Evolutionary conservation across 2,797 vertebrate genomes (phyloP).

Genomic region (Tympanoctomys barrerae): DNA sequence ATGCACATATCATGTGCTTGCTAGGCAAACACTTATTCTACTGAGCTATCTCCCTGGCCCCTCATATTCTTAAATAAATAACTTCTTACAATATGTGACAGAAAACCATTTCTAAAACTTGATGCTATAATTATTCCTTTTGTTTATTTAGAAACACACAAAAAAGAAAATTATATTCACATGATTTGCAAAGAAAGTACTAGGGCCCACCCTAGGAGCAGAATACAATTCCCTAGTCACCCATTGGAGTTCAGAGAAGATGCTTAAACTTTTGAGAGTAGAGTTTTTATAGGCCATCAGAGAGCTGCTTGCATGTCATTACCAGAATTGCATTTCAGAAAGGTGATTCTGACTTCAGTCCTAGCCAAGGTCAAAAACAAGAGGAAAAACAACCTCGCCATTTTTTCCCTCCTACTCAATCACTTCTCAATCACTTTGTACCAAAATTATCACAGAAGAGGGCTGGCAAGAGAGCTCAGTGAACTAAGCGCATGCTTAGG

Average conservation of each 20-base stretch:
- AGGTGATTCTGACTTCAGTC: neutral
- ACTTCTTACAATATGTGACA: neutral
- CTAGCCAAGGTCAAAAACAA: constrained; percentile 18
- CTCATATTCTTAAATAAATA: neutral
- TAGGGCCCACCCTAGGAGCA: neutral
- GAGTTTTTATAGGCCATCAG: neutral
- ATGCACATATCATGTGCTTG: neutral
- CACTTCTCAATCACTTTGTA: neutral
- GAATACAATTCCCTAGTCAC: neutral
- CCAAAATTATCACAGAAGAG: neutral
- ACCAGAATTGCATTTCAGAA: constrained; percentile 26
- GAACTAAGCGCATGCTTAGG: too few species aligned
- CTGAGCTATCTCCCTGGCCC: too few species aligned
- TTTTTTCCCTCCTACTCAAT: neutral
- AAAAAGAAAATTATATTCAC: constrained; percentile 9
- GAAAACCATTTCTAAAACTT: neutral
- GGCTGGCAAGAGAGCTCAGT: too few species aligned
- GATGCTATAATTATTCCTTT: neutral
- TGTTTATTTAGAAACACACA: neutral
- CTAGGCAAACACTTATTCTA: too few species aligned
- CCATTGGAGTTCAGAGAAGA: neutral
- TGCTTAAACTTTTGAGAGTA: neutral
- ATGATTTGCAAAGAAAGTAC: neutral
- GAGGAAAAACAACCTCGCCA: neutral
- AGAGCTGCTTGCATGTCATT: neutral